Evolutionary conservation across 2,113 vertebrate genomes (phyloP), one percentile per base, ranked within the genome.

Genomic region (Heterotis niloticus): DNA sequence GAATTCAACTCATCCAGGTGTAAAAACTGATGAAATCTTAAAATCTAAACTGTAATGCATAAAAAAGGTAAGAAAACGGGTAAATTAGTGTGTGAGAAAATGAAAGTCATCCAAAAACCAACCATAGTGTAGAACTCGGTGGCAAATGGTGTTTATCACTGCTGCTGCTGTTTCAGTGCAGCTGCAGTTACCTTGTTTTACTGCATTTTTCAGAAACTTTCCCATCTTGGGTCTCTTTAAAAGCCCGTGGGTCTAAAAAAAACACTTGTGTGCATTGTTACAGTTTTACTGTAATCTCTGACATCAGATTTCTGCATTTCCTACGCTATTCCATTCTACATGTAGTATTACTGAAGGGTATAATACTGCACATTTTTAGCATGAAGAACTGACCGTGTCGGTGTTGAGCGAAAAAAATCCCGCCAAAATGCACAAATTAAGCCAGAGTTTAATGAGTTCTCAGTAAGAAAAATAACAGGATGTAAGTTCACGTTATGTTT

Each of bases 391-490:
- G 34, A n/a, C n/a, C 34, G 1, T 17, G 20, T 62, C 59, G 20
- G 10, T 11, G 34, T 44, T 7, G 34, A 44, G 34, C 7, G 66
- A 70, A 78, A 23, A 34, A 78, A 62, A 60, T 11, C 66, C 56
- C 1, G 54, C 57, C 60, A 78, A 78, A 78, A 69, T 70, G 34
- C 10, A 78, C 56, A 24, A 51, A 71, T 69, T 62, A 78, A 70
- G 70, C 66, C 17, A 28, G 66, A 60, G 54, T 71, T 78, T 70
- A 78, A 78, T 78, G 66, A 69, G 77, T 68, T 59, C 77, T 62
- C 17, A 70, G 29, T 51, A 18, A 17, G 66, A 78, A 78, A 70
- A 78, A 78, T 78, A 62, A 71, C 67, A 62, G 70, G 56, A 78
- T 71, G 56, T 70, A 67, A 56, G 67, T 78, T 78, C 56, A 71